Conservation (phyloP, 2,797 vertebrate genomes). For the Gephyroberyx darwinii region DNA sequence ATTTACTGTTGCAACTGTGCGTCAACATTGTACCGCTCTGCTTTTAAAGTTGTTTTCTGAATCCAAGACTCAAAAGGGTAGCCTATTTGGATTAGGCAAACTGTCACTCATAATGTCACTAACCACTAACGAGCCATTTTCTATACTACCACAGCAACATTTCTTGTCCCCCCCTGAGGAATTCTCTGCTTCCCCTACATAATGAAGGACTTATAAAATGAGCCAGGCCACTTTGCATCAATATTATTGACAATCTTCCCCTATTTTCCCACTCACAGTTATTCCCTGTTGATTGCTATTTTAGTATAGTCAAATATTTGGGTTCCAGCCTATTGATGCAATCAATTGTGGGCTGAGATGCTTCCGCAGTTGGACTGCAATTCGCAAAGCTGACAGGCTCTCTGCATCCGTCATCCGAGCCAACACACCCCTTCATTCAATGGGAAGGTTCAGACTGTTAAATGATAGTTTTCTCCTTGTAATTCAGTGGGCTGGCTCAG, state of each 20-base stretch:
- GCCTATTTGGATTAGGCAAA: constrained; percentile 29
- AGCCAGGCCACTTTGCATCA: constrained; percentile 29
- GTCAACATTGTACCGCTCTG: constrained; percentile 22
- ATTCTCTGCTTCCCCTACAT: constrained; percentile 33
- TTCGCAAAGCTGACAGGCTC: constrained; percentile 43
- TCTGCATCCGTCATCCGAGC: constrained; percentile 35
- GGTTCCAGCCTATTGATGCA: constrained; percentile 54
- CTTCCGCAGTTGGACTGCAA: constrained; percentile 28
- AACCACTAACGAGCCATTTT: constrained; percentile 8
- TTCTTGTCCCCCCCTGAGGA: constrained; percentile 7
- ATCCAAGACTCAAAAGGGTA: constrained; percentile 6
- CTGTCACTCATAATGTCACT: constrained; percentile 26
- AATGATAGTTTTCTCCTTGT: constrained; percentile 44
- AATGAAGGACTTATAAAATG: constrained; percentile 31
- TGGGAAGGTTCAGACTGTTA: constrained; percentile 37
- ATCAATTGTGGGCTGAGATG: constrained; percentile 35
- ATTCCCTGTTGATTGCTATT: constrained; percentile 45
- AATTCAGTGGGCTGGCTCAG: constrained; percentile 19
- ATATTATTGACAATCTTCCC: constrained; percentile 39
- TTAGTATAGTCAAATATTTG: constrained; percentile 60
- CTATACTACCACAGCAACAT: constrained; percentile 15
- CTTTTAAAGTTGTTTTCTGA: constrained; percentile 25
- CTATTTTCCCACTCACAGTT: constrained; percentile 21
- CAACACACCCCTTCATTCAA: constrained; percentile 24
- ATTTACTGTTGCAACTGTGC: constrained; percentile 41